phyloP scores from a whole-genome alignment of 2,888 invertebrate species.

The Marasmarcha lunaedactyla region DNA sequence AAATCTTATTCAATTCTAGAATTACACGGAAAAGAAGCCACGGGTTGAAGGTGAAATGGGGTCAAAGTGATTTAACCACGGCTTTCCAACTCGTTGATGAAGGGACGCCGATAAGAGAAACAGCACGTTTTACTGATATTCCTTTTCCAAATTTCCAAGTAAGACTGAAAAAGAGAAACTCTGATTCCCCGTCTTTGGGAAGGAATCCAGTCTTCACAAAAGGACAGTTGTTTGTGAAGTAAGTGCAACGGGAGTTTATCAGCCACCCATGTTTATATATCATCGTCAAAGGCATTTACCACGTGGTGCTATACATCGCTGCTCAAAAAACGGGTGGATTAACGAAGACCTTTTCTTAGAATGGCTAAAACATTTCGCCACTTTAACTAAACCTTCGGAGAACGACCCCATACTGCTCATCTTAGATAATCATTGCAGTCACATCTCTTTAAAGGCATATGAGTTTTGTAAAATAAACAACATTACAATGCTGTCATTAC shows the following conservation, averaged over 20 bases:
- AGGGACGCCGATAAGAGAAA: background rate
- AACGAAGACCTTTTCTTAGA: no score
- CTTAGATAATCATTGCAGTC: conserved; percentile 20
- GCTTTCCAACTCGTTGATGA: background rate
- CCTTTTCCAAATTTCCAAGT: background rate
- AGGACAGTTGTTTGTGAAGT: no score
- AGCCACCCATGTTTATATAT: background rate
- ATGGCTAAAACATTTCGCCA: no score
- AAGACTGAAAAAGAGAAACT: background rate
- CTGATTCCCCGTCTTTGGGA: background rate
- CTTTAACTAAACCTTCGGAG: background rate
- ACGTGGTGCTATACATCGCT: no score
- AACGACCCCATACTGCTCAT: conserved; percentile 17
- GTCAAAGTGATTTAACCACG: background rate
- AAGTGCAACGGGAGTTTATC: no score
- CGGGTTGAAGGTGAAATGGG: background rate
- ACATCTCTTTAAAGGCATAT: conserved; percentile 15
- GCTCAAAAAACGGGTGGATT: no score
- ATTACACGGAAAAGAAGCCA: background rate
- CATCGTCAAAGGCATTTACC: no score
- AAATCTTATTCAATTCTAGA: background rate
- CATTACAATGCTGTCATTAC: conserved; percentile 12
- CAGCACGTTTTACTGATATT: background rate
- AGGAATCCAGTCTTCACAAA: conserved; percentile 11
- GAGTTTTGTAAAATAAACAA: conserved; percentile 15